Evolutionary conservation across 2,113 vertebrate genomes (phyloP).

Genomic region (Cephalopterus ornatus): DNA sequence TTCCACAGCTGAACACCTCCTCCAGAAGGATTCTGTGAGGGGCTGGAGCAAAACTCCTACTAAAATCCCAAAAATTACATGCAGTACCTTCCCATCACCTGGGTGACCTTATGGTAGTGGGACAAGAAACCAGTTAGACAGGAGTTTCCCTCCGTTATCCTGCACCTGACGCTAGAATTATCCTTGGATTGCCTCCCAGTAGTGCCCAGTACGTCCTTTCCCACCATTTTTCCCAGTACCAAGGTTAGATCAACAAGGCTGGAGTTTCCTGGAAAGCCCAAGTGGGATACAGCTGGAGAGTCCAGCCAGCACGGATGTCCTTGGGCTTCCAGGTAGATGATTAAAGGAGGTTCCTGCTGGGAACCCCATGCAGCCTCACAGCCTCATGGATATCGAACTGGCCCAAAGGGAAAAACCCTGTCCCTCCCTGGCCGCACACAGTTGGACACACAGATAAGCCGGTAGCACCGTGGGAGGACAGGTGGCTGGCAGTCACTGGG

Average conservation of each 20-base stretch:
- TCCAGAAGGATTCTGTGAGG: no score
- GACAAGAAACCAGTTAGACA: background rate
- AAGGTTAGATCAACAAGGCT: background rate
- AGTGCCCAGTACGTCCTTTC: background rate
- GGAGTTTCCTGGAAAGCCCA: background rate
- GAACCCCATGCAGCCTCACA: background rate
- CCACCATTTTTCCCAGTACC: background rate
- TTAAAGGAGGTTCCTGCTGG: background rate
- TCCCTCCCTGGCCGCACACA: accelerated
- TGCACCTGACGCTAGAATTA: background rate
- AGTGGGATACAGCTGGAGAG: background rate
- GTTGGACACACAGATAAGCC: background rate
- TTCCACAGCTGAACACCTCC: no score
- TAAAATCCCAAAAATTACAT: background rate
- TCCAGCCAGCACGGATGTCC: background rate
- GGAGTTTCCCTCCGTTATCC: background rate
- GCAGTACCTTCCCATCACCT: accelerated
- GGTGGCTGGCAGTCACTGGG: accelerated
- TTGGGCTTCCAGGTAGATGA: background rate
- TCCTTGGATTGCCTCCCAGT: background rate
- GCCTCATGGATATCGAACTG: background rate
- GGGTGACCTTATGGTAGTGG: accelerated
- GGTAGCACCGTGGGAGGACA: accelerated
- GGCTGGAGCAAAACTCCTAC: background rate
- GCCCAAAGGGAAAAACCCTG: background rate